Percentiles rank a stretch among this genome's conserved stretches.
Evolutionary conservation across 2,888 invertebrate species (phyloP).

Genomic region (Polydrusus pterygomalis): DNA sequence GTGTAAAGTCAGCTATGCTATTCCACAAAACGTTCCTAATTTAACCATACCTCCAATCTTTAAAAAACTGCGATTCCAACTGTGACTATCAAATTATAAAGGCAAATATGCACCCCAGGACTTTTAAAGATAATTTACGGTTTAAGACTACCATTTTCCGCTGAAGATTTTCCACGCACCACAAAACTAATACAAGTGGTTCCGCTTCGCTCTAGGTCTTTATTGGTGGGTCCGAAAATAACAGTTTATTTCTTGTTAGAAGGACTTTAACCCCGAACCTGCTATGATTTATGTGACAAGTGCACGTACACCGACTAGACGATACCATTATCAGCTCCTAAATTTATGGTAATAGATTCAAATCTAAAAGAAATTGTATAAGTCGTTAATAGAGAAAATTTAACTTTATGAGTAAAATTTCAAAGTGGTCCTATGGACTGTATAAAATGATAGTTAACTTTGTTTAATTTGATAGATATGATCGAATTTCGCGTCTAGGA

Average conservation of each 20-base stretch:
- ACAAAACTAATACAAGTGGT: conserved; percentile 25
- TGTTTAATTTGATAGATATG: too few relatives aligned
- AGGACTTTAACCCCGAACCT: conserved; percentile 47
- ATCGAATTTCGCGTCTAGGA: too few relatives aligned
- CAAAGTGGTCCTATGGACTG: too few relatives aligned
- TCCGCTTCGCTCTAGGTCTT: conserved; percentile 41
- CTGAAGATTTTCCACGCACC: conserved; percentile 6
- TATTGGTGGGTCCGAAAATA: conserved; percentile 33
- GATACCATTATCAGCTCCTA: not conserved
- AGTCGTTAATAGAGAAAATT: not conserved
- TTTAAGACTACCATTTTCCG: conserved; percentile 6
- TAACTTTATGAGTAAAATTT: not conserved
- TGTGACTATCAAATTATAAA: too few relatives aligned
- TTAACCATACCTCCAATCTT: too few relatives aligned
- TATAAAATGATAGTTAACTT: too few relatives aligned
- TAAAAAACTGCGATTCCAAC: too few relatives aligned
- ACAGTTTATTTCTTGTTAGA: conserved; percentile 44
- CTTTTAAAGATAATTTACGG: not conserved
- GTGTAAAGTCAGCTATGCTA: too few relatives aligned
- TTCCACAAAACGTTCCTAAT: too few relatives aligned
- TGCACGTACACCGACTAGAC: conserved; percentile 22
- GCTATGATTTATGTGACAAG: conserved; percentile 34
- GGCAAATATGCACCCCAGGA: too few relatives aligned
- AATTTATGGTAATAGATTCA: not conserved
- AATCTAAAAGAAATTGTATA: not conserved